These are phyloP conservation scores for Spinus pinus DNA, from an alignment of 2,797 vertebrate species.

Conservation along the genomic window DNA sequence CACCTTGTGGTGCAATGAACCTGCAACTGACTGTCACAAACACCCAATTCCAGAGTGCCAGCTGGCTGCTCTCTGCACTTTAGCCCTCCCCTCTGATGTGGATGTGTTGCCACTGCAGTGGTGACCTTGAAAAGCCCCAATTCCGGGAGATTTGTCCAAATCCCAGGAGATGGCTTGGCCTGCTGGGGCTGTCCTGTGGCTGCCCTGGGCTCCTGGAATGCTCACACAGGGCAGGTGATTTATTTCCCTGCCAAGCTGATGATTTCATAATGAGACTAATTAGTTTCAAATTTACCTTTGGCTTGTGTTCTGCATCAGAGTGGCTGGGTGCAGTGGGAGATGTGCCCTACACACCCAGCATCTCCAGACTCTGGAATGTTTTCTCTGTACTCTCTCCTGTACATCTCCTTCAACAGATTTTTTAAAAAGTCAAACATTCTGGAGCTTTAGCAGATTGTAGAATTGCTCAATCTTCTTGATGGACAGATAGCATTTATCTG, in stretches of 20 bases:
- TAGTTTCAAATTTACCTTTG: neutral
- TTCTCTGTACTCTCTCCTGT: fast-evolving
- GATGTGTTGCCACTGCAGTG: neutral
- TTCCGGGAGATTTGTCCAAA: fast-evolving
- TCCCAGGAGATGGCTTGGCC: neutral
- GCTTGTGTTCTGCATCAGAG: neutral
- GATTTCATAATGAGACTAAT: neutral
- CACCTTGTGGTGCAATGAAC: neutral
- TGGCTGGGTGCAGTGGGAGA: neutral
- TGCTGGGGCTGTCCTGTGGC: neutral
- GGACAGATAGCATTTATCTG: neutral
- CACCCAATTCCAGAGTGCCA: neutral
- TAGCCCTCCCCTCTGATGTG: neutral
- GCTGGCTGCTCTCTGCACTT: neutral
- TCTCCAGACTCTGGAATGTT: neutral
- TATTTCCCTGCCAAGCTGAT: neutral
- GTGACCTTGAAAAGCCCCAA: neutral
- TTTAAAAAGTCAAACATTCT: neutral
- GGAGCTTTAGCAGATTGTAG: neutral
- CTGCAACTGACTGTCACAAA: fast-evolving
- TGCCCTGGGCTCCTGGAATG: neutral
- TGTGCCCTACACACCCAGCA: neutral
- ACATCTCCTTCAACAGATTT: neutral
- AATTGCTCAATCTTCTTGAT: neutral
- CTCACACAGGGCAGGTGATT: neutral